Base-by-base conservation (phyloP, 2,113 vertebrate genomes). In the Thomomys bottae region DNA sequence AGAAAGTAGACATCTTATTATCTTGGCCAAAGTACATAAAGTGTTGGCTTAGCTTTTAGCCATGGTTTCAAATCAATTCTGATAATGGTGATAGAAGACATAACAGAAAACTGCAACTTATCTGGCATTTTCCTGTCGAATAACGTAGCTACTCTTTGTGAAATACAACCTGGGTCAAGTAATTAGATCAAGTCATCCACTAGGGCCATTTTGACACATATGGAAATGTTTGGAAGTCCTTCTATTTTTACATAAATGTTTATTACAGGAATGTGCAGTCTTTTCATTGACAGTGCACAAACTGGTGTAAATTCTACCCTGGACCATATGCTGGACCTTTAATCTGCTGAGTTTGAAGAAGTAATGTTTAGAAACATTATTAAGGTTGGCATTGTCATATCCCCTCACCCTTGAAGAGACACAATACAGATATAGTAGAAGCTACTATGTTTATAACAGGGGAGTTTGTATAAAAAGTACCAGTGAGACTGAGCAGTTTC, bases 1-100 rank as follows among this genome's bases (percentile, higher is more conserved):
- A 90, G 75, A 91, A 93, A 95, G 67, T 81, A 92, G 92, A 87
- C 67, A 94, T 94, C 93, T 95, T 96, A 94, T 95, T 93, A 95
- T 87, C 88, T 93, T 93, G 66, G 66, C 38, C 86, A 85, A 91
- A 95, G 92, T 93, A 86, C 82, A 79, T 87, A 78, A 89, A 94
- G 38, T 86, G 85, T 91, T 88, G 70, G 92, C 67, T 93, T 95
- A 88, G 71, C 88, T 90, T 85, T 95, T 86, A 95, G 79, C 81
- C 84, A 85, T 80, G 66, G 38, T 67, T 89, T 95, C 83, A 94
- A 82, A 94, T 94, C 34, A 1, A 94, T 95, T 96, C 78, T 91
- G 42, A 94, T 93, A 91, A 95, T 90, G 63, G 78, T 82, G 32
- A 94, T 66, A 93, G 84, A 89, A 96, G 91, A 77, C 67, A 92